Conservation (phyloP, 2,113 vertebrate genomes). For the Archilochus colubris region DNA sequence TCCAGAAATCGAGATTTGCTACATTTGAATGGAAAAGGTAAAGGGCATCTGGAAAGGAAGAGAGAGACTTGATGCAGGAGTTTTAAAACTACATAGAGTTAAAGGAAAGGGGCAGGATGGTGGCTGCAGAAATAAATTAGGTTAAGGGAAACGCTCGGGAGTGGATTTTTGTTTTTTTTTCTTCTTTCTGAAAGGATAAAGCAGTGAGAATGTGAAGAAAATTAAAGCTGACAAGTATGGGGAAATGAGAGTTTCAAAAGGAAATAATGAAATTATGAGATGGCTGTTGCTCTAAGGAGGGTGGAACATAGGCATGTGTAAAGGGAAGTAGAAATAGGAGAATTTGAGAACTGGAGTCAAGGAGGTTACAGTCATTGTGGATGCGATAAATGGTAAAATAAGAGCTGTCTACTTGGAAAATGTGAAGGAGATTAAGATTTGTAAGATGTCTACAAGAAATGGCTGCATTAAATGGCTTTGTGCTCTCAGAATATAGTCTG, state of each 20-base stretch:
- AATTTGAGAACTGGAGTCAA: neutral
- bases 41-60: neutral
- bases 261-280: neutral
- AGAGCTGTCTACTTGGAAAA: neutral
- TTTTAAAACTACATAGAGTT: neutral
- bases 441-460: neutral
- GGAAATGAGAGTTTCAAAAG: neutral
- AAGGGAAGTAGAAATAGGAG: neutral
- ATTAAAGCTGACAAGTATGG: neutral
- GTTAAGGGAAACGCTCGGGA: neutral
- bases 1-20: neutral
- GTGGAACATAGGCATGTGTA: neutral
- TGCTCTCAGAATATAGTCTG: neutral
- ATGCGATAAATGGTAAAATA: neutral
- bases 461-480: neutral
- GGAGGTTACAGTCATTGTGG: neutral
- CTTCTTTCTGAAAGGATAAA: neutral
- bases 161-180: no score
- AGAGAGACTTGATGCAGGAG: neutral
- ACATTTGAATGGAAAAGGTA: neutral
- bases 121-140: neutral
- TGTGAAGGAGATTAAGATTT: neutral
- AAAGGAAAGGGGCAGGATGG: neutral
- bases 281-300: neutral
- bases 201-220: neutral